A percentile compares a stretch with the other conserved stretches of the same genome.
Evolutionary conservation across 2,113 vertebrate species (phyloP).

Genomic region (Phaethon lepturus): DNA sequence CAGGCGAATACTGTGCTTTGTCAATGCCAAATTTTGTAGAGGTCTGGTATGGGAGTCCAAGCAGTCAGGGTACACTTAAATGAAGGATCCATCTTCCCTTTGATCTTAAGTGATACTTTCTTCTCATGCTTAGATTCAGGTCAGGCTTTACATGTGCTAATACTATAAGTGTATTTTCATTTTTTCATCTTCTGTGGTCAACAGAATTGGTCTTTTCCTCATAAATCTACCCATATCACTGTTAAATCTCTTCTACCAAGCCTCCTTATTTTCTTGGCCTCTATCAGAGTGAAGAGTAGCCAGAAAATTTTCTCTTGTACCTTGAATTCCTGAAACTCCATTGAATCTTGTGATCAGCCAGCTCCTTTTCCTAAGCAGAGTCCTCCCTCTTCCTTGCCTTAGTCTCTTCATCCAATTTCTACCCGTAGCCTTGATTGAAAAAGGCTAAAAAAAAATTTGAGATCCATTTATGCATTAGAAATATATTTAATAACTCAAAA

Average conservation of each 20-base stretch:
- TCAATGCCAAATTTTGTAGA: background rate
- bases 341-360: background rate
- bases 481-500: background rate
- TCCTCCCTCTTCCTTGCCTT: background rate
- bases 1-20: background rate
- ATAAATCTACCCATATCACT: background rate
- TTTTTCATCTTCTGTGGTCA: background rate
- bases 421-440: background rate
- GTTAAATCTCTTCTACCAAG: background rate
- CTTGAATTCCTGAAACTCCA: background rate
- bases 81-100: background rate
- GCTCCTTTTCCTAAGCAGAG: background rate
- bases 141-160: background rate
- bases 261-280: background rate
- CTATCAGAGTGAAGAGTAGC: background rate
- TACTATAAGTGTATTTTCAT: background rate
- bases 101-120: background rate
- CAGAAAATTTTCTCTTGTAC: background rate
- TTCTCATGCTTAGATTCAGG: background rate
- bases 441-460: background rate
- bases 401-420: background rate
- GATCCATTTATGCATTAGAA: background rate
- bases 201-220: background rate
- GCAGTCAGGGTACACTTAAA: background rate
- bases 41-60: background rate